These are phyloP conservation scores for Notodonta ziczac DNA, from an alignment of 2,888 invertebrate species.

Conservation along the genomic window DNA sequence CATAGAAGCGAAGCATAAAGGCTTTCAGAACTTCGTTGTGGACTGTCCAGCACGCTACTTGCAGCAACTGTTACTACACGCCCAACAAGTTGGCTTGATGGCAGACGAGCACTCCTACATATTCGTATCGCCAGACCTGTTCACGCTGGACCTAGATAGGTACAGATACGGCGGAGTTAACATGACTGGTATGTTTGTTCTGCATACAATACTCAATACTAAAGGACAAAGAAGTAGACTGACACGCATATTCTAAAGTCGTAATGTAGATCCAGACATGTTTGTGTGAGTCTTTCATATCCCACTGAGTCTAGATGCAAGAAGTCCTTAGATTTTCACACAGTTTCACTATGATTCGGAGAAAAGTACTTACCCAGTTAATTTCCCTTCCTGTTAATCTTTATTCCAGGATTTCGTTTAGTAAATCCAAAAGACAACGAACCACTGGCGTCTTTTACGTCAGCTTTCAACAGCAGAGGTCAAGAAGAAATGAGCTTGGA, in stretches of 20 bases:
- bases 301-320: too few species aligned
- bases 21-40: constrained; percentile 89
- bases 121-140: constrained; percentile 91
- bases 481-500: constrained; percentile 32
- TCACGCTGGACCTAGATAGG: constrained; percentile 90
- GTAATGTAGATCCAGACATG: too few species aligned
- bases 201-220: too few species aligned
- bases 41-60: constrained; percentile 87
- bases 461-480: constrained; percentile 42
- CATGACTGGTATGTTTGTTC: constrained; percentile 86
- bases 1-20: constrained; percentile 87
- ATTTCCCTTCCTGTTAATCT: background rate
- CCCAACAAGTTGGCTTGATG: constrained; percentile 94
- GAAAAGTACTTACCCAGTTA: too few species aligned
- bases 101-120: constrained; percentile 91
- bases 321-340: too few species aligned
- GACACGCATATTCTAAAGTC: too few species aligned
- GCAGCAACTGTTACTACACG: constrained; percentile 81
- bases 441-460: constrained; percentile 75
- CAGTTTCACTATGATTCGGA: too few species aligned
- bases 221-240: too few species aligned
- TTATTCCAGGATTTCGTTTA: constrained; percentile 81
- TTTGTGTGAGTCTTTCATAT: too few species aligned
- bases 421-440: constrained; percentile 79
- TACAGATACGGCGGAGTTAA: constrained; percentile 93